Conservation (phyloP, 2,113 vertebrate species). For the Ptilonorhynchus violaceus region DNA sequence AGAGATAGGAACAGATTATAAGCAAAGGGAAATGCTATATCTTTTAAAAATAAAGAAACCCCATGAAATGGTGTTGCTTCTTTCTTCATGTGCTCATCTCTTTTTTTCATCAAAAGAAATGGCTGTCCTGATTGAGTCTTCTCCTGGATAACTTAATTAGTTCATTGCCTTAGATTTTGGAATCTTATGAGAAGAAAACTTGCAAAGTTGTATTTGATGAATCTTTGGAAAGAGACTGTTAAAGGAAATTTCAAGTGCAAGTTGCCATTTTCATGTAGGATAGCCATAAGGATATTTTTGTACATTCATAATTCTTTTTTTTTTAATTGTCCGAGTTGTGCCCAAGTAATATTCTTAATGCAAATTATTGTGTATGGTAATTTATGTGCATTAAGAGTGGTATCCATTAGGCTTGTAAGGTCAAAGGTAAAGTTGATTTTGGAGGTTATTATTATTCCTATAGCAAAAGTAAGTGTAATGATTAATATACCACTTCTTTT, state of each 20-base stretch:
- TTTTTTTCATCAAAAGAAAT: not conserved
- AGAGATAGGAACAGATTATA: not conserved
- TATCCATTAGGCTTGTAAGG: not conserved
- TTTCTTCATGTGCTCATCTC: not conserved
- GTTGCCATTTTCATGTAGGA: not conserved
- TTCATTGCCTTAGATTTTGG: not conserved
- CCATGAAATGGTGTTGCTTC: not conserved
- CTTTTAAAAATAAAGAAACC: not conserved
- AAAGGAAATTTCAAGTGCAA: not conserved
- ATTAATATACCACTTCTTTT: not conserved
- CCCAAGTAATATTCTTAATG: not conserved
- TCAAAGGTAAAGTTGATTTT: not conserved
- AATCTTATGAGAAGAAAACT: not conserved
- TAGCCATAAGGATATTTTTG: not conserved
- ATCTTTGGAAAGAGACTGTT: not conserved
- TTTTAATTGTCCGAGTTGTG: not conserved
- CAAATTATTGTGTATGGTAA: not conserved
- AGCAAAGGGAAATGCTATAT: not conserved
- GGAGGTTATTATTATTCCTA: not conserved
- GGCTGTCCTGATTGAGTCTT: not conserved
- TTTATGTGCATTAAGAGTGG: not conserved
- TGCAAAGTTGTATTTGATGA: not conserved
- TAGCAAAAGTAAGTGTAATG: not conserved
- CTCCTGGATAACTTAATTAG: not conserved
- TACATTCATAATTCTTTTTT: not conserved